Conservation (phyloP, 1,140 invertebrate species). For the Orius insidiosus region DNA sequence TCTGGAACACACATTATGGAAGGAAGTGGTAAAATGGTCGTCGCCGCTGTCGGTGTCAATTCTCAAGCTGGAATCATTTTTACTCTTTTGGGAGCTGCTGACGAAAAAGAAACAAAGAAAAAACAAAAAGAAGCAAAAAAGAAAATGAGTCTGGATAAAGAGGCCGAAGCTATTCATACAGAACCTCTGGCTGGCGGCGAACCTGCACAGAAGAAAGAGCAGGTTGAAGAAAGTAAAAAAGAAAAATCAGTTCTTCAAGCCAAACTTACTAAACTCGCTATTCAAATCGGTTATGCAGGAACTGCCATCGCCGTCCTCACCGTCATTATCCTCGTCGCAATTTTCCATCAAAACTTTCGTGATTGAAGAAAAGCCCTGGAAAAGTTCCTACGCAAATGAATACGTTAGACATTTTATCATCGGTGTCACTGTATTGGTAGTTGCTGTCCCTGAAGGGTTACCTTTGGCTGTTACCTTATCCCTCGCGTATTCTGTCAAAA, state of each 20-base stretch:
- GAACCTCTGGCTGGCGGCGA: too few species aligned
- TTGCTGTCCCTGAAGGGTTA: conserved; percentile 95
- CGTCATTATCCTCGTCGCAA: conserved; percentile 81
- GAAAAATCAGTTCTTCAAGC: conserved; percentile 96
- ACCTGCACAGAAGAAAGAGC: not conserved
- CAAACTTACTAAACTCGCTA: conserved; percentile 93
- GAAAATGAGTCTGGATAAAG: too few species aligned
- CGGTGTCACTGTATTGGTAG: conserved; percentile 96
- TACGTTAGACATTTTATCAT: conserved; percentile 69
- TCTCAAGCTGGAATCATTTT: conserved; percentile 99
- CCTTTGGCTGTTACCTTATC: conserved; percentile 94
- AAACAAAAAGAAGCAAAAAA: conserved; percentile 68
- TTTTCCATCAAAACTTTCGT: conserved; percentile 84
- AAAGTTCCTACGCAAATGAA: conserved; percentile 65
- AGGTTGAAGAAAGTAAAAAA: conserved; percentile 4
- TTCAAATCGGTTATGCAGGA: conserved; percentile 96
- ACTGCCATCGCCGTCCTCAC: conserved; percentile 91
- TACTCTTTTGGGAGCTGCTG: conserved; percentile 81
- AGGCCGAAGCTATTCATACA: not conserved
- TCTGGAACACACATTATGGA: conserved; percentile 99
- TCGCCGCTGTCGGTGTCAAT: conserved; percentile 94
- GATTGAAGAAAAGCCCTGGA: conserved; percentile 49
- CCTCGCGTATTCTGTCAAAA: conserved; percentile 97
- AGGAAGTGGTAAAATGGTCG: conserved; percentile 96
- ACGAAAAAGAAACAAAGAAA: conserved; percentile 69